These are phyloP conservation scores for Lagopus leucura DNA, from an alignment of 2,113 vertebrate genomes.

Conservation along the genomic window DNA sequence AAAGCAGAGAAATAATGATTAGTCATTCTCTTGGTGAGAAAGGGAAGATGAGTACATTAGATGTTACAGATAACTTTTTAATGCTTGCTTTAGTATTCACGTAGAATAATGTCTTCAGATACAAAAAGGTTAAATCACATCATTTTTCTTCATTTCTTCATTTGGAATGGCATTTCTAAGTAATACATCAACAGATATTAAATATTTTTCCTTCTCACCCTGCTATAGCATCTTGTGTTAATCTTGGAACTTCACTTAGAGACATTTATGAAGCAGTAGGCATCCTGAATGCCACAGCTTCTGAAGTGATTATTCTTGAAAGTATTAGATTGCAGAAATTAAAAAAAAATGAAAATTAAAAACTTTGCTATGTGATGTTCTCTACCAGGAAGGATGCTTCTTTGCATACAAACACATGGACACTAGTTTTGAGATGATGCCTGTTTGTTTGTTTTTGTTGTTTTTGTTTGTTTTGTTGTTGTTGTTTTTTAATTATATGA, in stretches of 20 bases:
- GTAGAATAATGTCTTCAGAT: neutral
- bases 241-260: neutral
- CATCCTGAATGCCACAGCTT: neutral
- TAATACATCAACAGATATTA: neutral
- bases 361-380: neutral
- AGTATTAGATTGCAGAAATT: neutral
- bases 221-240: neutral
- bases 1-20: neutral
- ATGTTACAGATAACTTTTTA: neutral
- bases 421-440: neutral
- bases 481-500: neutral
- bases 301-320: neutral
- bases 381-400: neutral
- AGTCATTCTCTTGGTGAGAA: neutral
- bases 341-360: too few species aligned
- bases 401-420: neutral
- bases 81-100: neutral
- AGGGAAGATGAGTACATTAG: neutral
- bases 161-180: neutral
- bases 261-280: neutral
- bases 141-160: neutral
- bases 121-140: neutral
- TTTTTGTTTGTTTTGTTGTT: too few species aligned
- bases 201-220: neutral
- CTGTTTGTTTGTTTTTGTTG: neutral